Evolutionary conservation across 2,113 vertebrate genomes (phyloP), one percentile per base, ranked within the genome.

Genomic region (Suricata suricatta): DNA sequence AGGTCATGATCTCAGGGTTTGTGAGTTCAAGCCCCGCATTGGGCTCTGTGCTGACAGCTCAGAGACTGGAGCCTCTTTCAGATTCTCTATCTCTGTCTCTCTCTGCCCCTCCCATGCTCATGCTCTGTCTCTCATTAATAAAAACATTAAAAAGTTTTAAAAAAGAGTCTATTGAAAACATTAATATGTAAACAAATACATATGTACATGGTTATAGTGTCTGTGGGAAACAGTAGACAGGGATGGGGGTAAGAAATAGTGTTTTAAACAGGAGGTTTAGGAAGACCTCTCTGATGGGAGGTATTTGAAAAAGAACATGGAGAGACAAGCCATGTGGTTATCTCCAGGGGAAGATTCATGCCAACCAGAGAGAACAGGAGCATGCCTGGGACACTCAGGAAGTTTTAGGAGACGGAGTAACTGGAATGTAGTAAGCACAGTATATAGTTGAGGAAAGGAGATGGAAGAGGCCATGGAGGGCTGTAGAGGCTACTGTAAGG

Each of bases 401-500:
- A 4, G 0, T 10, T 10, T 8, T 8, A 80, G 6, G 15, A 17
- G 35, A 35, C 68, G 33, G 17, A 76, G 25, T 41, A 27, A 54
- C 3, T 47, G 27, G 54, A 1, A 57, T 3, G 7, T 21, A 41
- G n/a, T 21, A 11, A 77, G 21, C 10, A 60, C 8, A 12, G 15
- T 47, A 8, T 2, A n/a, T 47, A 17, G 21, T n/a, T 3, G 14
- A 68, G 33, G 31, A 33, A n/a, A 60, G 35, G 19, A 23, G 31
- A 33, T 3, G 10, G 4, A 38, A 17, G 27, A 54, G 15, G 25
- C 0, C 4, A 2, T 17, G 7, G 76, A 57, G 23, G 25, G 14
- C 1, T 0, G 0, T 0, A 13, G 23, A 44, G 25, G 14, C 17
- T 5, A 21, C 31, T 35, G 25, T 13, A 15, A 16, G 5, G 4